Evolutionary conservation across 2,888 invertebrate genomes (phyloP), one percentile per base, ranked within the genome.

Genomic region (Aphidius colemani): DNA sequence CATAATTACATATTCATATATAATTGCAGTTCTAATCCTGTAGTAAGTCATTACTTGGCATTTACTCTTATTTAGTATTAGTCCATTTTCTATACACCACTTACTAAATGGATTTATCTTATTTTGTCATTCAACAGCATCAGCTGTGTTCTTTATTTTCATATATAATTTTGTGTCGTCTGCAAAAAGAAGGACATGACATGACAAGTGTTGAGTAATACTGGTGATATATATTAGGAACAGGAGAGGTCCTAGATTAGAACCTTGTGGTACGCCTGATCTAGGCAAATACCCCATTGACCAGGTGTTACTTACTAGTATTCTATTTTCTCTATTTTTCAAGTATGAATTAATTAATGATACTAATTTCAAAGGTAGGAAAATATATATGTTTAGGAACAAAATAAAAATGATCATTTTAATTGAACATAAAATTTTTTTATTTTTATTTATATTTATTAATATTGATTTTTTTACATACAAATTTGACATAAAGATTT

Each of bases 281-380:
- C 46, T 7, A 8, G 45, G 45, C 7, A 7, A 7, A n/a, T n/a
- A 58, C n/a, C 30, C 9, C 8, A 30, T 10, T 1, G 58, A 58
- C 8, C 4, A 6, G 46, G 6, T 6, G 3, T 48, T 46, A 6
- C 46, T 30, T 2, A 40, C 7, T 7, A 39, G 30, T 3, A 58
- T 18, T 10, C 13, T 7, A n/a, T 45, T 7, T 7, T 7, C 18
- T 1, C 46, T 5, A 8, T 45, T 9, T 6, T 8, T 18, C 7
- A 49, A 7, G 40, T 58, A 58, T 10, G 66, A 64, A 41, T 63
- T 41, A 7, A 67, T 44, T 53, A 59, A 65, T 30, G 30, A 30
- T 10, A 66, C 11, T 41, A 67, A 40, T 7, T 43, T 39, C 39
- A 50, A 64, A n/a, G 44, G 13, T 9, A 69, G 11, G 44, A n/a